Evolutionary conservation across 2,888 invertebrate species (phyloP), one percentile per base, ranked within the genome.

Genomic region (Sepiola atlantica): DNA sequence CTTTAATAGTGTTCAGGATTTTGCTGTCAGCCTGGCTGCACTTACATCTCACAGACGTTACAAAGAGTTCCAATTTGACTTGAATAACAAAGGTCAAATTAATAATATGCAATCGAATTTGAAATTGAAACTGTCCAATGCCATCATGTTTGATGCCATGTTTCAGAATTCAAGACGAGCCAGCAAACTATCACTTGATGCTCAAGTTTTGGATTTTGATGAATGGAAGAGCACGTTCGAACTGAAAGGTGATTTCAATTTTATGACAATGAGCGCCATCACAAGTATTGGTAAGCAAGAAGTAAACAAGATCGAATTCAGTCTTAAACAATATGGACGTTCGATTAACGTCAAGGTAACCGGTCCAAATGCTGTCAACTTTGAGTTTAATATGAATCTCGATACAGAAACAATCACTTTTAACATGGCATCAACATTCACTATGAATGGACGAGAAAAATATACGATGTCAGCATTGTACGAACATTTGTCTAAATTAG

Each of bases 21-120:
- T 92, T 28, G 18, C 6, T 4, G 35, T 92, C 10, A 92, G 32
- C 1, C 24, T 92, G 16, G 28, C n/a, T 21, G 55, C 28, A 55
- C 45, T n/a, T 18, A 45, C 92, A 35, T 92, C 92, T 54, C 92
- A 92, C 45, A 92, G 54, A 28, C 45, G 35, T 35, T 92, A 92
- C 24, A 92, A 92, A n/a, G 92, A 92, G 0, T 92, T 92, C 28
- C 45, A n/a, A 18, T 92, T 92, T 45, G 45, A 54, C 1, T 10
- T 92, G 16, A 92, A 45, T 8, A 45, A 92, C 12, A 91, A 91
- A 54, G 91, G 91, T 20, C 24, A 21, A 35, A 18, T 91, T 10
- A n/a, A 18, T 16, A 54, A 14, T 14, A 28, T 92, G 45, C 24
- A 92, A n/a, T 45, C 92, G 0, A 35, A 28, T n/a, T 28, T 92